Base-by-base conservation (phyloP, 2,888 invertebrate genomes). In the Coelopa pilipes region DNA sequence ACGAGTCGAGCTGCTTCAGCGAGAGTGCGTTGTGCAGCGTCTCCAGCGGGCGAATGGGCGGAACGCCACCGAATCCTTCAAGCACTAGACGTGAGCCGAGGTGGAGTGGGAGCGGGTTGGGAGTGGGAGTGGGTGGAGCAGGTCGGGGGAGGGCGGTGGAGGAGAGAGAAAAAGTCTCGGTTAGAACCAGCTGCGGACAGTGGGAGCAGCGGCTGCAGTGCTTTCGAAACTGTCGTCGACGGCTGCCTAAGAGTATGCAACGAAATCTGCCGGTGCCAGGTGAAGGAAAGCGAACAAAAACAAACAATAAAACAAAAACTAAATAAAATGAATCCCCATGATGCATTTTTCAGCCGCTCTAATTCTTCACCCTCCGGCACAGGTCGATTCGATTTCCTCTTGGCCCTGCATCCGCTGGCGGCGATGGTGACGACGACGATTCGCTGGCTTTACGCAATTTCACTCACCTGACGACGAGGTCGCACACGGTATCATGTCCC, bases 1-100 rank as follows among this genome's bases (percentile, higher is more conserved):
- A 99, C 62, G 89, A 90, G 87, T 98, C 98, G 82, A 99, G 89
- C 86, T 98, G 97, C 60, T 94, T 92, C 83, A 98, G 90, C 68
- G 97, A 98, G 79, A 99, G 89, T 66, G 97, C 96, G 89, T 99
- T 99, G 90, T 99, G 99, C 76, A 99, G 89, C 5, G 99, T 99
- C 89, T 99, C 99, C 87, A 99, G 89, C 1, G 98, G 98, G 49
- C 98, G 93, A 81, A 99, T 96, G 1, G 97, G 95, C 45, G 99
- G 99, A 78, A 98, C 97, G 74, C 96, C 95, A 76, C 95, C 95
- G 87, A 95, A 95, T 49, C 95, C 95, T 88, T 94, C 94, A 85
- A 94, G 90, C 72, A 93, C 94, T 90, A 89, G 87, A 50, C 34
- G 34, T 34, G 34, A 34, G 34, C 34, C 34, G 34, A 34, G 34